These are phyloP conservation scores for Ranitomeya imitator DNA, from an alignment of 2,113 vertebrate genomes.

Conservation along the genomic window DNA sequence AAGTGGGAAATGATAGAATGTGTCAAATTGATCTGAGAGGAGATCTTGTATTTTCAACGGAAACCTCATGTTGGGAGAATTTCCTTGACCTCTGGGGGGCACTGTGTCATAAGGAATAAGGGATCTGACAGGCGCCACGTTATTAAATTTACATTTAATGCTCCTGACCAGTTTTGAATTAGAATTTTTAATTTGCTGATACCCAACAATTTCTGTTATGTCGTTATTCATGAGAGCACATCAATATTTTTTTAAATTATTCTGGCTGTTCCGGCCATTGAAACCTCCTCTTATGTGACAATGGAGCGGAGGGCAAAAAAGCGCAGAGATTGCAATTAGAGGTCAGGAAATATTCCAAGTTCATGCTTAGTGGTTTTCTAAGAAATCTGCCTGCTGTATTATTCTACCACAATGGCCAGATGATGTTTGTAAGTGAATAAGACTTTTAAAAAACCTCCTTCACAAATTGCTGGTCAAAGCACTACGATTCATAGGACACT, in stretches of 20 bases:
- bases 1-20: slow-evolving; percentile 44
- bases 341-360: neutral
- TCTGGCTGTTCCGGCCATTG: neutral
- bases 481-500: too few species aligned
- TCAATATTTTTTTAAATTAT: slow-evolving; percentile 33
- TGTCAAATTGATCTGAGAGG: slow-evolving; percentile 47
- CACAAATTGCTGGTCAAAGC: too few species aligned
- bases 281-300: neutral
- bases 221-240: slow-evolving; percentile 11
- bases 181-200: slow-evolving; percentile 40
- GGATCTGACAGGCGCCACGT: neutral
- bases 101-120: slow-evolving; percentile 42
- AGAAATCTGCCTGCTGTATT: neutral
- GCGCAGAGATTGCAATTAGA: neutral
- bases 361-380: neutral
- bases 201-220: slow-evolving; percentile 24
- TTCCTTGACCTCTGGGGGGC: slow-evolving; percentile 48
- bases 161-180: slow-evolving; percentile 4
- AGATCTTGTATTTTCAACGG: slow-evolving; percentile 43
- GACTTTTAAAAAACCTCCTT: neutral
- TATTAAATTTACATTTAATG: slow-evolving; percentile 22
- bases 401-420: neutral
- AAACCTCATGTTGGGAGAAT: slow-evolving; percentile 41
- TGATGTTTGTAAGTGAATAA: neutral
- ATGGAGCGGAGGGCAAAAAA: neutral